These are phyloP conservation scores for Ochlodes sylvanus DNA, from an alignment of 2,888 invertebrate species.

Conservation along the genomic window DNA sequence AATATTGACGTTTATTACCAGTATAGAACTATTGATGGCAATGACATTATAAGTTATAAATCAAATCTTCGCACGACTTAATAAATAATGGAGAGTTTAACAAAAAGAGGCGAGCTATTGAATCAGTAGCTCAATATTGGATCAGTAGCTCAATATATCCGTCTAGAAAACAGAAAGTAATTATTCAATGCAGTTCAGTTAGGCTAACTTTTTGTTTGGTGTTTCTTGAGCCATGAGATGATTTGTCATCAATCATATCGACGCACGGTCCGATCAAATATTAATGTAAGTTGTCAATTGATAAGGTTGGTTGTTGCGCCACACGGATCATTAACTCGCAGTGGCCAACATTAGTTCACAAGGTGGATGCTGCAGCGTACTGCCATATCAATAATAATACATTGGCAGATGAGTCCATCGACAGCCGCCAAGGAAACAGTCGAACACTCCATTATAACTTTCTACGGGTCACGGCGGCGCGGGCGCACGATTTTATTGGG, in stretches of 20 bases:
- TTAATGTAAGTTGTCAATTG: too few relatives aligned
- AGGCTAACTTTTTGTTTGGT: neutral
- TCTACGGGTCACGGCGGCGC: neutral
- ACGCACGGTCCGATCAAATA: too few relatives aligned
- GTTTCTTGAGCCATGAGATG: neutral
- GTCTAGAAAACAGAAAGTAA: conserved; percentile 7
- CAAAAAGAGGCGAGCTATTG: conserved; percentile 16
- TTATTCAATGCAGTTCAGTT: neutral
- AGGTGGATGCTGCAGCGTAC: too few relatives aligned
- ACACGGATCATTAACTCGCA: too few relatives aligned
- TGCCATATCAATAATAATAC: neutral
- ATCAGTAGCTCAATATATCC: neutral
- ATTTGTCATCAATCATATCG: too few relatives aligned
- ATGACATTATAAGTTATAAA: too few relatives aligned
- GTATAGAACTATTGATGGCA: too few relatives aligned
- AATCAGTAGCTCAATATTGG: neutral
- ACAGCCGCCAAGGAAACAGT: neutral
- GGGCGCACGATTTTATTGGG: neutral
- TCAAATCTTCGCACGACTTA: too few relatives aligned
- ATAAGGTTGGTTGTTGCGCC: too few relatives aligned
- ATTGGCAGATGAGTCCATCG: neutral
- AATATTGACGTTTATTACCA: too few relatives aligned
- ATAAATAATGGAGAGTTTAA: neutral
- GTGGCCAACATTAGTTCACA: too few relatives aligned
- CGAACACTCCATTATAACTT: neutral